These are phyloP conservation scores for Rhinogobio ventralis DNA, from an alignment of 2,797 vertebrate genomes.

Conservation along the genomic window DNA sequence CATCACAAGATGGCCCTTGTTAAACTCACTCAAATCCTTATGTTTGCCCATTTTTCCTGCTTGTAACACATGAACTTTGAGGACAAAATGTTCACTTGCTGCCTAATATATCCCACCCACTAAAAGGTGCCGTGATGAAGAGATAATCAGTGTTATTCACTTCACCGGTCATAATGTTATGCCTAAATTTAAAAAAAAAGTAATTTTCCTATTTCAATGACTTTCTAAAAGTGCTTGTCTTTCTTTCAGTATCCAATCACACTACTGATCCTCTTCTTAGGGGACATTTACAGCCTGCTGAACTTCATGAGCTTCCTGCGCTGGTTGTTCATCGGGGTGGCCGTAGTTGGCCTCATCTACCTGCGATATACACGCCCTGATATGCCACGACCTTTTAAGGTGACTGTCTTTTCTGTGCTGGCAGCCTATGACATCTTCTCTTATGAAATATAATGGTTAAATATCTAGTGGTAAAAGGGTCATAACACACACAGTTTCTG, in stretches of 20 bases:
- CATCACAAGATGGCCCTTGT: too few species aligned
- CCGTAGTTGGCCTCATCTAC: slow-evolving; percentile 92
- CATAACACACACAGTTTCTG: too few species aligned
- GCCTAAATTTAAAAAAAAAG: too few species aligned
- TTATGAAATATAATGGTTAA: slow-evolving; percentile 11
- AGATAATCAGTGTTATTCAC: too few species aligned
- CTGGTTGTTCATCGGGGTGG: slow-evolving; percentile 96
- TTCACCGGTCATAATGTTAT: too few species aligned
- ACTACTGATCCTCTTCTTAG: slow-evolving; percentile 90
- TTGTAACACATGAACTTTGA: too few species aligned
- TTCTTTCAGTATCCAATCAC: slow-evolving; percentile 88
- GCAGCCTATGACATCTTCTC: slow-evolving; percentile 11
- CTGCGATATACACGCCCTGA: slow-evolving; percentile 90
- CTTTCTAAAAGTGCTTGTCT: slow-evolving; percentile 2
- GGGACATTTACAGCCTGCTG: slow-evolving; percentile 93
- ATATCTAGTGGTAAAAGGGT: not conserved
- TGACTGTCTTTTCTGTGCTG: slow-evolving; percentile 60
- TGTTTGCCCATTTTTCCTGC: too few species aligned
- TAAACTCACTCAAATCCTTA: too few species aligned
- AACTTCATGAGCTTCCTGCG: slow-evolving; percentile 98
- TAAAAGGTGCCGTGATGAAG: too few species aligned
- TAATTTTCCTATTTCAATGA: not conserved
- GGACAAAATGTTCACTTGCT: too few species aligned
- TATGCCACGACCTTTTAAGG: slow-evolving; percentile 96
- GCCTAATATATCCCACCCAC: too few species aligned